A percentile compares a stretch with the other conserved stretches of the same genome.
These are phyloP conservation scores for Daktulosphaira vitifoliae DNA, from an alignment of 1,140 invertebrate genomes.

Conservation along the genomic window DNA sequence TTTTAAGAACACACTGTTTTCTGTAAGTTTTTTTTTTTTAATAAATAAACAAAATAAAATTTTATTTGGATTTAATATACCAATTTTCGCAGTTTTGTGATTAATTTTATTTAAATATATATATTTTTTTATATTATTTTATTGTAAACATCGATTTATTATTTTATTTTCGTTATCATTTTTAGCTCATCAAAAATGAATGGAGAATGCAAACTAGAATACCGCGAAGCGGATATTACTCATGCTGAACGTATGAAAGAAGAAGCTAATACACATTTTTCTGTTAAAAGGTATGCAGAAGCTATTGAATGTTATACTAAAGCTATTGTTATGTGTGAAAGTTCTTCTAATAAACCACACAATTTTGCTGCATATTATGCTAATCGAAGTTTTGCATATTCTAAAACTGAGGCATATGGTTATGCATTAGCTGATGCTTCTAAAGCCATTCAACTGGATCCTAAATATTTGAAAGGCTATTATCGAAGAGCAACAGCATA, in stretches of 20 bases:
- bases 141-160: too few species aligned
- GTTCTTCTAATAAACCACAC: constrained; percentile 50
- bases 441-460: constrained; percentile 82
- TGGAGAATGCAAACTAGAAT: constrained; percentile 21
- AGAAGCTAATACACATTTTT: constrained; percentile 41
- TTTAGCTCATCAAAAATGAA: constrained; percentile 3
- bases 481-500: constrained; percentile 92
- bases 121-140: too few species aligned
- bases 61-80: constrained; percentile 9
- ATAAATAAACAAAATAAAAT: constrained; percentile 29
- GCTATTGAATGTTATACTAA: constrained; percentile 85
- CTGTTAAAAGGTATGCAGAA: constrained; percentile 80
- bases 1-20: constrained; percentile 26
- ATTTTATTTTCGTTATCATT: too few species aligned
- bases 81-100: neutral
- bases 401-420: constrained; percentile 87
- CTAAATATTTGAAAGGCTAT: constrained; percentile 83
- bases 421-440: constrained; percentile 86
- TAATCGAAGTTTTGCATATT: constrained; percentile 90
- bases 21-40: neutral
- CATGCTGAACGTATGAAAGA: constrained; percentile 22
- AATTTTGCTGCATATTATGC: constrained; percentile 76
- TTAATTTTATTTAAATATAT: too few species aligned
- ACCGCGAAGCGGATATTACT: constrained; percentile 19
- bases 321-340: constrained; percentile 81